Conservation (phyloP, 2,113 vertebrate species). For the Catharus fuscescens region DNA sequence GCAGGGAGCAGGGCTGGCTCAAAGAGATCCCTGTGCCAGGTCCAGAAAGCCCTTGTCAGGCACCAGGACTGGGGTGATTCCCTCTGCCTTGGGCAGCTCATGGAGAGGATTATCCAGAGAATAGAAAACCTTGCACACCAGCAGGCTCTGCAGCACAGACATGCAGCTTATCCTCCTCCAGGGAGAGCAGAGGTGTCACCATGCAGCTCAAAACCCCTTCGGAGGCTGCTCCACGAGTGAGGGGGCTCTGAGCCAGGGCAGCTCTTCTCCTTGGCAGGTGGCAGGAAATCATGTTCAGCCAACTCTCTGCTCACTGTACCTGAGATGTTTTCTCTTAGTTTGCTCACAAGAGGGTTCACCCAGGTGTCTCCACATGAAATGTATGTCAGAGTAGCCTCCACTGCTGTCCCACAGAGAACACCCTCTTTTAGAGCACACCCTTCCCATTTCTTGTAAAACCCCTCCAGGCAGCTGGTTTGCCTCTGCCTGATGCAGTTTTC, state of each 20-base stretch:
- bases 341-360: accelerated
- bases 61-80: neutral
- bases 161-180: neutral
- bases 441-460: neutral
- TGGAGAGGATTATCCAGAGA: neutral
- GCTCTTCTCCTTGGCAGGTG: neutral
- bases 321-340: neutral
- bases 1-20: neutral
- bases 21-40: neutral
- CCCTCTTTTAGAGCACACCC: neutral
- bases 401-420: neutral
- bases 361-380: neutral
- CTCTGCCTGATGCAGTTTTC: neutral
- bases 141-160: neutral
- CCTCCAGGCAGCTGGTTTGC: neutral
- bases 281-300: neutral
- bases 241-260: neutral
- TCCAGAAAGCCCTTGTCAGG: neutral
- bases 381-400: neutral
- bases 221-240: neutral
- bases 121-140: neutral
- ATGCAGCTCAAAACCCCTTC: neutral
- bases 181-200: neutral
- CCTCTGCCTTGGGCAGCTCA: neutral
- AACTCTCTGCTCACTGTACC: neutral